These are phyloP conservation scores for Gonioctena quinquepunctata DNA, from an alignment of 1,140 invertebrate species.

Conservation along the genomic window DNA sequence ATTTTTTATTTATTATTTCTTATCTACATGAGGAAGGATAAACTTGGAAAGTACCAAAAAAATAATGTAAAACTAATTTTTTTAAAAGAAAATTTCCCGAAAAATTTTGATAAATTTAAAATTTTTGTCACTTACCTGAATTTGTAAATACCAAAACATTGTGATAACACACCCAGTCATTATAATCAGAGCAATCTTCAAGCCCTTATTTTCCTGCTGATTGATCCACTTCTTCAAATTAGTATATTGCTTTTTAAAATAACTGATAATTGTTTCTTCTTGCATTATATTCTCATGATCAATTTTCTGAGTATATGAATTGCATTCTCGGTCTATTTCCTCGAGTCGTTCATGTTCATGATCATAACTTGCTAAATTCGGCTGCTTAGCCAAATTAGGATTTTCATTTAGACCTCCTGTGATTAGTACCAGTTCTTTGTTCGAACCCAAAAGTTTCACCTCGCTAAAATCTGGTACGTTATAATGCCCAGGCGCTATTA, in stretches of 20 bases:
- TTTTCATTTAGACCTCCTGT: constrained; percentile 28
- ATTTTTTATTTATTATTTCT: no score
- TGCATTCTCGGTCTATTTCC: background rate
- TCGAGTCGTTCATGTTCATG: background rate
- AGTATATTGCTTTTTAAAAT: constrained; percentile 7
- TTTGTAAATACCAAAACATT: constrained; percentile 73
- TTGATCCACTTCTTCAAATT: constrained; percentile 63
- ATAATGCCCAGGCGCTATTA: constrained; percentile 73
- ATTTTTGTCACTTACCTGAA: constrained; percentile 47
- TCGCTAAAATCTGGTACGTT: constrained; percentile 70
- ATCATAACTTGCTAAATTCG: background rate
- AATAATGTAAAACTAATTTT: no score
- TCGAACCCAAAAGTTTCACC: constrained; percentile 33
- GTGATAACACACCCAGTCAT: constrained; percentile 67
- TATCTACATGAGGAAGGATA: no score
- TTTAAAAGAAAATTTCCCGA: no score
- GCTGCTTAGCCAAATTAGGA: background rate
- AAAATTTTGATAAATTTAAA: no score
- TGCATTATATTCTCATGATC: background rate
- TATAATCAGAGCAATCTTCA: constrained; percentile 70
- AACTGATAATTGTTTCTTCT: background rate
- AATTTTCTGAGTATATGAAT: background rate
- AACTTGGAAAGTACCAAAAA: no score
- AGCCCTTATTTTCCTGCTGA: constrained; percentile 70
- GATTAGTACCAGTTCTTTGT: constrained; percentile 29